phyloP scores from a whole-genome alignment of 2,113 vertebrate species.

The Poeciliopsis prolifica region DNA sequence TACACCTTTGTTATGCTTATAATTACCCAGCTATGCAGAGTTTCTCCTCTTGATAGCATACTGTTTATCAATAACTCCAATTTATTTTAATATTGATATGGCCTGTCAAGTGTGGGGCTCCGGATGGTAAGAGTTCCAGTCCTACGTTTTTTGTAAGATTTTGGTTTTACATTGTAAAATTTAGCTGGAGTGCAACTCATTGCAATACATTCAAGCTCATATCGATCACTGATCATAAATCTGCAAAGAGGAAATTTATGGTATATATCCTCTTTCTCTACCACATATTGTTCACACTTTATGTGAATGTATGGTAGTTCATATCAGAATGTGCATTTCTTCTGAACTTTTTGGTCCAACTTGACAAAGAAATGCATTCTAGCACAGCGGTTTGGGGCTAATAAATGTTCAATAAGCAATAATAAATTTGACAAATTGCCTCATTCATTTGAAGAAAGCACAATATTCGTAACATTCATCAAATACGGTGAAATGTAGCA shows the following conservation, averaged over 20 bases:
- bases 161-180: neutral
- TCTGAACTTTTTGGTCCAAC: neutral
- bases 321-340: neutral
- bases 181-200: neutral
- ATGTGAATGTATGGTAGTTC: conserved; percentile 13
- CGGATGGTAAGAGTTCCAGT: neutral
- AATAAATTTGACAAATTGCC: too few species aligned
- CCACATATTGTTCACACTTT: conserved; percentile 17
- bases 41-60: neutral
- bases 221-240: neutral
- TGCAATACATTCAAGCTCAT: neutral
- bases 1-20: conserved; percentile 5
- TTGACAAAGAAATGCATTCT: conserved; percentile 27
- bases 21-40: neutral
- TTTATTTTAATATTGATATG: conserved; percentile 1
- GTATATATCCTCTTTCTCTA: too few species aligned
- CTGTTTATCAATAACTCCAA: conserved; percentile 8
- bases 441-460: too few species aligned
- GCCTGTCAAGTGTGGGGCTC: neutral
- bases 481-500: too few species aligned
- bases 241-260: neutral
- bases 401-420: too few species aligned
- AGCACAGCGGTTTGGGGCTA: too few species aligned
- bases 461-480: too few species aligned
- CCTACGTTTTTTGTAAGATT: neutral